phyloP scores from a whole-genome alignment of 2,797 vertebrate genomes.

The Sebastes trivittatus region DNA sequence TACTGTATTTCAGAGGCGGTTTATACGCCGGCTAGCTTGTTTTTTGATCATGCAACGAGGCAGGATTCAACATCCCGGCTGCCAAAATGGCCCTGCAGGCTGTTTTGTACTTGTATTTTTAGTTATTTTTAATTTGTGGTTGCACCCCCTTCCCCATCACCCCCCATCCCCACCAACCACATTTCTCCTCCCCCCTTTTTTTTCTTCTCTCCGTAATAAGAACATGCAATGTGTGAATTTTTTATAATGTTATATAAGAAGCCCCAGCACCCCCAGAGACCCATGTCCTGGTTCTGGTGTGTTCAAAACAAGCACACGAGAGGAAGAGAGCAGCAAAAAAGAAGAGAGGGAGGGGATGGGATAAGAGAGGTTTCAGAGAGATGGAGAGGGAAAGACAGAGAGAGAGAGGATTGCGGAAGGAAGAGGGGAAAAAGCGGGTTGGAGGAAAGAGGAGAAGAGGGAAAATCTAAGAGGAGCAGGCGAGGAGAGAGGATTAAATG shows the following conservation, averaged over 20 bases:
- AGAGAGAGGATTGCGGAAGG: slow-evolving; percentile 38
- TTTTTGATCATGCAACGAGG: slow-evolving; percentile 38
- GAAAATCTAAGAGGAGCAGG: slow-evolving; percentile 36
- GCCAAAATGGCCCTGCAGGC: slow-evolving; percentile 55
- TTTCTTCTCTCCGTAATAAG: slow-evolving; percentile 67
- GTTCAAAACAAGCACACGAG: slow-evolving; percentile 79
- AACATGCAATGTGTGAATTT: slow-evolving; percentile 84
- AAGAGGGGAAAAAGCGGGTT: slow-evolving; percentile 32
- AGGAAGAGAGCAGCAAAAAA: slow-evolving; percentile 45
- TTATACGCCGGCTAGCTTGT: slow-evolving; percentile 29
- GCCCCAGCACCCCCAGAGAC: slow-evolving; percentile 79
- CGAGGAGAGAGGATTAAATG: slow-evolving; percentile 68
- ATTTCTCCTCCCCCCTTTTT: slow-evolving; percentile 30
- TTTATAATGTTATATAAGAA: slow-evolving; percentile 85
- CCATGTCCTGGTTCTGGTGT: slow-evolving; percentile 80
- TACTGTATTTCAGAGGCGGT: slow-evolving; percentile 34
- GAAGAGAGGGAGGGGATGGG: background rate
- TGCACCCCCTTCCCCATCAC: slow-evolving; percentile 17
- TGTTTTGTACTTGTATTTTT: slow-evolving; percentile 55
- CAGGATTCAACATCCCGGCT: slow-evolving; percentile 28
- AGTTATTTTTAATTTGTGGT: slow-evolving; percentile 72
- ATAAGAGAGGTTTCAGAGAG: slow-evolving; percentile 54
- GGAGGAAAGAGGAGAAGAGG: slow-evolving; percentile 22
- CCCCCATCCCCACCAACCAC: background rate
- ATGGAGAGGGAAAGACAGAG: slow-evolving; percentile 13